Evolutionary conservation across 2,888 invertebrate genomes (phyloP).

Genomic region (Noctua pronuba): DNA sequence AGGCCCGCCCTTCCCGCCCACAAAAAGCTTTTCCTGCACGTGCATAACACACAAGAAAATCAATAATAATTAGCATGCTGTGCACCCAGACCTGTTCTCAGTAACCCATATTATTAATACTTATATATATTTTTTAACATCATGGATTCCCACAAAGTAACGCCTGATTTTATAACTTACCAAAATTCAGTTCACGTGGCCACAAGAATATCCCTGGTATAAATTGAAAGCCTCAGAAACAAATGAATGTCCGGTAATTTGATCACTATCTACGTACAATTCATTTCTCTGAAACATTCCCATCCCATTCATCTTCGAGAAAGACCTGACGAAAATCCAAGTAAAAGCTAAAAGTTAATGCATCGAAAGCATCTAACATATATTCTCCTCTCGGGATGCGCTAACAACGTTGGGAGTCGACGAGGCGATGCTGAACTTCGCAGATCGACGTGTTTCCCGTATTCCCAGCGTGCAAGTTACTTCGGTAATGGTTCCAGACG

Average conservation of each 20-base stretch:
- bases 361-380: slow-evolving; percentile 35
- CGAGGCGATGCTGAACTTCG: slow-evolving; percentile 39
- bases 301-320: not conserved
- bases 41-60: no score
- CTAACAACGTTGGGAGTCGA: slow-evolving; percentile 30
- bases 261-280: no score
- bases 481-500: slow-evolving; percentile 16
- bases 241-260: not conserved
- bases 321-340: slow-evolving; percentile 14
- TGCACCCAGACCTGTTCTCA: no score
- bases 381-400: slow-evolving; percentile 13
- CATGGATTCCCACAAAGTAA: no score
- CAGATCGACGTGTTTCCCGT: slow-evolving; percentile 37
- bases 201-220: not conserved
- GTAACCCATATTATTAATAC: no score
- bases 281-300: not conserved
- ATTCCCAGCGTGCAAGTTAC: slow-evolving; percentile 33
- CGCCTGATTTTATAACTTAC: no score
- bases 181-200: not conserved
- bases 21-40: no score
- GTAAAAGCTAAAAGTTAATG: slow-evolving; percentile 22
- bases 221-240: not conserved
- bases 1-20: no score
- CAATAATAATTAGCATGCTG: no score
- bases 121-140: no score